phyloP scores from a whole-genome alignment of 2,888 invertebrate species.

The Mythimna vitellina region DNA sequence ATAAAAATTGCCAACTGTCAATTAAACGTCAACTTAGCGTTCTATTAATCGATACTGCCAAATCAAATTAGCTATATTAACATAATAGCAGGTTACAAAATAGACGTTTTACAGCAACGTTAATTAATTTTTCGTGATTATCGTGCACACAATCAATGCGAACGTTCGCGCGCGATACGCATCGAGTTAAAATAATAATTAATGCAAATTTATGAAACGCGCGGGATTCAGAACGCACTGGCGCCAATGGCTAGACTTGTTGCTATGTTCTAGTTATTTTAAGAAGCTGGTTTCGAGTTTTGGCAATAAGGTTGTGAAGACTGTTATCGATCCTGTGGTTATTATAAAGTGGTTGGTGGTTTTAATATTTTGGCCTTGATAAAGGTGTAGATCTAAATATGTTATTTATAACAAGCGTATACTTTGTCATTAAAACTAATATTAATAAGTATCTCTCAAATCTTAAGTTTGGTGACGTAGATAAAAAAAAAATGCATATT shows the following conservation, averaged over 20 bases:
- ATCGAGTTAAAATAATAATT: slow-evolving; percentile 81
- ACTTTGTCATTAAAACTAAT: background rate
- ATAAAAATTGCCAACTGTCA: slow-evolving; percentile 30
- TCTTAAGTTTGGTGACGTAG: background rate
- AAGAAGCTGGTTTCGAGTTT: slow-evolving; percentile 48
- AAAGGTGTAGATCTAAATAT: background rate
- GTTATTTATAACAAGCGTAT: background rate
- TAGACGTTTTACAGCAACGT: slow-evolving; percentile 37
- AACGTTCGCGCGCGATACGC: slow-evolving; percentile 76
- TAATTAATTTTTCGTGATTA: slow-evolving; percentile 68
- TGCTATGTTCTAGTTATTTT: slow-evolving; percentile 65
- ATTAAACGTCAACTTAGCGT: slow-evolving; percentile 34
- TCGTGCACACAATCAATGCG: slow-evolving; percentile 77
- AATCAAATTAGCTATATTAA: slow-evolving; percentile 43
- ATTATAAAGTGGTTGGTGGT: slow-evolving; percentile 11
- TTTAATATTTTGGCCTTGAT: slow-evolving; percentile 1
- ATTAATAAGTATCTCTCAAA: too few relatives aligned
- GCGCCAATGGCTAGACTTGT: slow-evolving; percentile 63
- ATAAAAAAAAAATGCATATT: background rate
- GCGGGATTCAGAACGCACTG: slow-evolving; percentile 67
- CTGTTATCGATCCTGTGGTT: slow-evolving; percentile 39
- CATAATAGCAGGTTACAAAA: slow-evolving; percentile 37
- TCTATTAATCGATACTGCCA: slow-evolving; percentile 41
- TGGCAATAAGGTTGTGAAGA: slow-evolving; percentile 33
- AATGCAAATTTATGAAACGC: slow-evolving; percentile 80